Evolutionary conservation across 2,888 invertebrate species (phyloP), one percentile per base, ranked within the genome.

Genomic region (Agonum fuliginosum): DNA sequence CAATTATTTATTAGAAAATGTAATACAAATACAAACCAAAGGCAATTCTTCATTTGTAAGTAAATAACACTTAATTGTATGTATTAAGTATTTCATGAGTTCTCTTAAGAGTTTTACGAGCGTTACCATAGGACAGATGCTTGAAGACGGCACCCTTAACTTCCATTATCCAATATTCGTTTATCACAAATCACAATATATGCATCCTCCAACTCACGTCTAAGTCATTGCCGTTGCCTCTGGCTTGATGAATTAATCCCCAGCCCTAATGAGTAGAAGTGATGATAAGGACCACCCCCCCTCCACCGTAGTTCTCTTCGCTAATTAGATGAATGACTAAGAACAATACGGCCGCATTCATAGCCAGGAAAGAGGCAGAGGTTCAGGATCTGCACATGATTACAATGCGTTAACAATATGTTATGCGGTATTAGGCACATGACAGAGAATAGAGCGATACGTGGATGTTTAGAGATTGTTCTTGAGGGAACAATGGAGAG

Each of bases 271-370:
- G 73, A 73, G 73, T 58, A 65, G 62, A 62, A 74, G 74, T 46
- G 74, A 48, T 62, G 65, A 74, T 74, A 74, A 74, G 74, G 46
- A 46, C 17, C 46, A 17, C 58, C 17, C 17, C 58, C 30, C 30
- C 27, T 30, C 17, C 22, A 12, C n/a, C 2, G 20, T 5, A 30
- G 8, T 8, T 30, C 30, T 30, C 30, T 30, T 30, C 48, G 74
- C 74, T 74, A 74, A 74, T 74, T 65, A 74, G 74, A 74, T 74
- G 74, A 74, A 74, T 74, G 74, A 65, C 74, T 62, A 24, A 12
- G 65, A 74, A 74, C 74, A 74, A 74, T 74, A 65, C 12, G 74
- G 74, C 37, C 62, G 74, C 27, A 74, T 58, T 22, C 34, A 1
- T 14, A 12, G 14, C 19, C 27, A 30, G 58, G 27, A 43, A 74